A percentile compares a stretch with the other conserved stretches of the same genome.
phyloP scores from a whole-genome alignment of 2,113 vertebrate species.

The Callopanchax toddi region DNA sequence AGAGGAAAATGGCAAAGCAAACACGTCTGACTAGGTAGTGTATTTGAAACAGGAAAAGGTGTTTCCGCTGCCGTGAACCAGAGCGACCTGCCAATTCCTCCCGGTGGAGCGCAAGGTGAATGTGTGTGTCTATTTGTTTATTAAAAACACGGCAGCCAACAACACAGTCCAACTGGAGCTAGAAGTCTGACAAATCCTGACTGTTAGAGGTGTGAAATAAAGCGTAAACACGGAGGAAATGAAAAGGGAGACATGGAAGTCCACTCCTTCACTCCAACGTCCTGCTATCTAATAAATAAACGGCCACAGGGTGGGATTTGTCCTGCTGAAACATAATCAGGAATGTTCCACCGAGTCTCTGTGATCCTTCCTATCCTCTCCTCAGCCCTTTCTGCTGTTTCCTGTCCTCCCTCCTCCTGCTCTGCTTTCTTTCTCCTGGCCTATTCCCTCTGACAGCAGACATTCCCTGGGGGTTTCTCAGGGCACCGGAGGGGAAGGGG shows the following conservation, averaged over 20 bases:
- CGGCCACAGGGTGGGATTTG: slow-evolving; percentile 64
- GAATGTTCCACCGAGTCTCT: slow-evolving; percentile 68
- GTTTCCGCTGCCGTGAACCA: slow-evolving; percentile 67
- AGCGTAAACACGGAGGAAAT: slow-evolving; percentile 16
- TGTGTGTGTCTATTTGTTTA: slow-evolving; percentile 6
- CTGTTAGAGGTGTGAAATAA: slow-evolving; percentile 55
- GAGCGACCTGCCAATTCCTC: slow-evolving; percentile 63
- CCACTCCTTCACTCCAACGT: slow-evolving; percentile 43
- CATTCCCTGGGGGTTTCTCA: slow-evolving; percentile 71
- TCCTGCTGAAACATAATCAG: slow-evolving; percentile 69
- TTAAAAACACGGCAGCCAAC: slow-evolving; percentile 9
- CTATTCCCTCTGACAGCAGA: slow-evolving; percentile 67
- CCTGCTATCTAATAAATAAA: slow-evolving; percentile 53
- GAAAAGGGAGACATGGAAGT: slow-evolving; percentile 41
- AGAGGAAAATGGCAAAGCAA: slow-evolving; percentile 64
- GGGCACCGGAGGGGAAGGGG: slow-evolving; percentile 44
- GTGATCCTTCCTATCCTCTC: slow-evolving; percentile 49
- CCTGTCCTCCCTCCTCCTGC: slow-evolving; percentile 29
- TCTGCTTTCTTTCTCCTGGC: slow-evolving; percentile 50
- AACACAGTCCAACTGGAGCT: slow-evolving; percentile 20
- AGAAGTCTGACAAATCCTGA: slow-evolving; percentile 24
- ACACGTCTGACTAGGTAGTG: slow-evolving; percentile 62
- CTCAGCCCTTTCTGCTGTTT: slow-evolving; percentile 42
- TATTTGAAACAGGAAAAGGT: slow-evolving; percentile 68
- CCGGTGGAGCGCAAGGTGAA: slow-evolving; percentile 41